Evolutionary conservation across 1,140 invertebrate species (phyloP).

Genomic region (Drosophila leontia): DNA sequence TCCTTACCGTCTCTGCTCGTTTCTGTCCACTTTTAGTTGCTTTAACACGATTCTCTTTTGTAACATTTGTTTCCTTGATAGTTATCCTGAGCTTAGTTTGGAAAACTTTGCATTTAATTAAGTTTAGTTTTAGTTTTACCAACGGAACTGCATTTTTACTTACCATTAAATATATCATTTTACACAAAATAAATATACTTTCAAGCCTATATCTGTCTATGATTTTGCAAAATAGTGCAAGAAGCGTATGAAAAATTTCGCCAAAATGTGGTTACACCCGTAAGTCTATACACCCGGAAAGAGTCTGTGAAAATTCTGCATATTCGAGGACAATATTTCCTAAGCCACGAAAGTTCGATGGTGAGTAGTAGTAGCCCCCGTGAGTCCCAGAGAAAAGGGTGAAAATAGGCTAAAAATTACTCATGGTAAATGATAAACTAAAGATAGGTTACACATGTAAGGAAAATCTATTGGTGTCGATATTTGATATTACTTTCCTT

Average conservation of each 20-base stretch:
- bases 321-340: constrained; percentile 63
- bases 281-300: constrained; percentile 23
- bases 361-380: constrained; percentile 44
- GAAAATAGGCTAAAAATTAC: constrained; percentile 34
- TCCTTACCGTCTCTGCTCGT: constrained; percentile 18
- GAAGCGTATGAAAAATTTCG: constrained; percentile 75
- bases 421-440: not conserved
- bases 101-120: constrained; percentile 62
- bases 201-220: constrained; percentile 26
- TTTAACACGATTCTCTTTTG: constrained; percentile 66
- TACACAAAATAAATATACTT: constrained; percentile 38
- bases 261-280: constrained; percentile 3
- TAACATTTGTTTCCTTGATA: constrained; percentile 79
- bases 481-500: constrained; percentile 15
- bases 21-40: constrained; percentile 15
- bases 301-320: constrained; percentile 49
- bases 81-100: constrained; percentile 40
- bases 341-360: constrained; percentile 25
- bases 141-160: constrained; percentile 64
- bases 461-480: constrained; percentile 5
- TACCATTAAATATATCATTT: constrained; percentile 55
- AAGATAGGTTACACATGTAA: not conserved
- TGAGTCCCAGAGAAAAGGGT: constrained; percentile 25
- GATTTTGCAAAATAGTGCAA: constrained; percentile 14
- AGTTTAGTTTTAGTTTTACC: constrained; percentile 42